A percentile compares a stretch with the other conserved stretches of the same genome.
phyloP scores from a whole-genome alignment of 2,113 vertebrate species.

The Tragelaphus strepsiceros region DNA sequence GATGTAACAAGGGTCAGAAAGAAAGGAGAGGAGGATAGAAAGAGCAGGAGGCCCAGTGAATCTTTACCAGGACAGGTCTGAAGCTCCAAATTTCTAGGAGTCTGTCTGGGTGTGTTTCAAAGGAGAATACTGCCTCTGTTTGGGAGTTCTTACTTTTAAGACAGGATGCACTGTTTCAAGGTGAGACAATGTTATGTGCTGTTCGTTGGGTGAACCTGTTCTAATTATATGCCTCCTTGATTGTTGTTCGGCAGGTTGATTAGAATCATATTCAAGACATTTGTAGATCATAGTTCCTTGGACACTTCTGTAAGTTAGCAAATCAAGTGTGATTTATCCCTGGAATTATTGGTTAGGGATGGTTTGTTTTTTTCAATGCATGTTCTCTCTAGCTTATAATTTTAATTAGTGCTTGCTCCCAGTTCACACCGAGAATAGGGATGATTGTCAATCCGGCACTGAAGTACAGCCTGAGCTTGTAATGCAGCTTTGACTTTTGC shows the following conservation, averaged over 20 bases:
- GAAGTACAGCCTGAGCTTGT: constrained; percentile 57
- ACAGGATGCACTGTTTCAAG: constrained; percentile 62
- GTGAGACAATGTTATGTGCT: constrained; percentile 63
- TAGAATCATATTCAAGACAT: constrained; percentile 78
- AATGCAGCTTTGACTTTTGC: constrained; percentile 72
- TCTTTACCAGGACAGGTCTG: neutral
- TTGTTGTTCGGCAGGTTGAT: constrained; percentile 80
- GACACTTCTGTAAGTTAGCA: constrained; percentile 79
- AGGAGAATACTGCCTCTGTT: neutral
- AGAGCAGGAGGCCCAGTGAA: neutral
- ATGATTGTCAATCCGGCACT: constrained; percentile 72
- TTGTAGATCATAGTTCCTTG: constrained; percentile 81
- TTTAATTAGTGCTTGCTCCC: constrained; percentile 84
- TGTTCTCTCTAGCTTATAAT: constrained; percentile 81
- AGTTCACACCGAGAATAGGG: constrained; percentile 72
- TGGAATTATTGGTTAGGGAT: constrained; percentile 73
- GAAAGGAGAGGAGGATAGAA: neutral
- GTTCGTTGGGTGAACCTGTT: constrained; percentile 60
- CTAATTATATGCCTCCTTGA: constrained; percentile 79
- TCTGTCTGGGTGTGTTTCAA: neutral
- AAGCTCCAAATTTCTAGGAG: neutral
- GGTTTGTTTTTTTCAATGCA: constrained; percentile 77
- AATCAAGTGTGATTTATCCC: constrained; percentile 81
- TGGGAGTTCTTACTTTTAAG: constrained; percentile 35
- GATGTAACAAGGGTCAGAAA: neutral